Conservation (phyloP, 2,888 invertebrate genomes). For the Tipula vernalis region DNA sequence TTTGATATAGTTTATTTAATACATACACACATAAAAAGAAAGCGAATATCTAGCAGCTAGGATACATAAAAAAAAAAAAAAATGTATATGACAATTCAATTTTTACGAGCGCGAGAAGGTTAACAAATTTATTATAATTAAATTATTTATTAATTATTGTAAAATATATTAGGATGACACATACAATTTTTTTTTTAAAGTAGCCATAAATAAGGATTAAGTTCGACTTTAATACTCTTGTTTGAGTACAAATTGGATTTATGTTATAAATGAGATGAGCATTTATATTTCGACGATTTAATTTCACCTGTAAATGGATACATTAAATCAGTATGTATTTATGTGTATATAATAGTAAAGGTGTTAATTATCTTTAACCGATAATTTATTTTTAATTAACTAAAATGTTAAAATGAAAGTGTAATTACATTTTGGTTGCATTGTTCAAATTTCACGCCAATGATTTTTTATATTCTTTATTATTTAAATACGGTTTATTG, state of each 20-base stretch:
- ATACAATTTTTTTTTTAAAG: neutral
- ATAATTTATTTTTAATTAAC: neutral
- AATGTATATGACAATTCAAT: neutral
- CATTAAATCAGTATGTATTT: too few species aligned
- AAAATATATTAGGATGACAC: neutral
- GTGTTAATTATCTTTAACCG: neutral
- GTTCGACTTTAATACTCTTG: neutral
- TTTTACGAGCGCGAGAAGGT: neutral
- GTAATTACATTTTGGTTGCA: neutral
- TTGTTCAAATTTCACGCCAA: neutral
- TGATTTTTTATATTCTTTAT: neutral
- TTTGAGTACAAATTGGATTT: neutral
- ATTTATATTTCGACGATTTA: too few species aligned
- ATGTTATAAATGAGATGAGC: neutral
- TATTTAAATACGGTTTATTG: neutral
- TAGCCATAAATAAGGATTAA: neutral
- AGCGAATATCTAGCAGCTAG: too few species aligned
- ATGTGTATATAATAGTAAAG: neutral
- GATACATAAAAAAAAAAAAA: too few species aligned
- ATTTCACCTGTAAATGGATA: neutral
- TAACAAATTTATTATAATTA: neutral
- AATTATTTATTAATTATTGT: conserved; percentile 4
- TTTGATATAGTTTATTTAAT: neutral
- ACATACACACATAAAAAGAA: too few species aligned
- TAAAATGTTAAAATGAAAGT: neutral